Evolutionary conservation across 2,113 vertebrate genomes (phyloP).

Genomic region (Nesogale talazaci): DNA sequence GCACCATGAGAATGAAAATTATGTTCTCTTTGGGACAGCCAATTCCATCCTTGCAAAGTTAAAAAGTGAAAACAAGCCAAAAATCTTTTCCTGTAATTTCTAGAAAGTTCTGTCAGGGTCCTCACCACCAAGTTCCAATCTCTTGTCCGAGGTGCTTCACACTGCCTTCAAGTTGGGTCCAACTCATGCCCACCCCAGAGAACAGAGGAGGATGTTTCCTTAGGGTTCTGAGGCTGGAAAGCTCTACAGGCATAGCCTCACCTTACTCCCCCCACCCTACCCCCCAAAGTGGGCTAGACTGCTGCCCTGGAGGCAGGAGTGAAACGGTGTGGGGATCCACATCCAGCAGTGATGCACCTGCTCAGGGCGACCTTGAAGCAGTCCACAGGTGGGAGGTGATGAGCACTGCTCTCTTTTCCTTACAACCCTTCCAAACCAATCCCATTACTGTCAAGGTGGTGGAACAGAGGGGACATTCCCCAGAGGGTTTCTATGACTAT

Average conservation of each 20-base stretch:
- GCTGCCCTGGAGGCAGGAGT: neutral
- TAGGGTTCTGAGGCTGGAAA: too few relatives aligned
- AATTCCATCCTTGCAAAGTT: neutral
- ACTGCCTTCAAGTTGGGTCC: too few relatives aligned
- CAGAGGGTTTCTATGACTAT: too few relatives aligned
- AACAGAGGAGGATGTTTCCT: too few relatives aligned
- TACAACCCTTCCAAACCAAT: neutral
- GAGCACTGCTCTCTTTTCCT: neutral
- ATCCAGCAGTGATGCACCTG: neutral
- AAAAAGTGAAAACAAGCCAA: neutral
- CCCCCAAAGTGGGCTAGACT: too few relatives aligned
- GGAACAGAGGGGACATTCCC: too few relatives aligned
- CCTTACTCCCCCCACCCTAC: too few relatives aligned
- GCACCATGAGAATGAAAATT: neutral
- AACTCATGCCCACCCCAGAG: too few relatives aligned
- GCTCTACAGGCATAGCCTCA: too few relatives aligned
- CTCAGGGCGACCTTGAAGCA: neutral
- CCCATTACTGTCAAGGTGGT: neutral
- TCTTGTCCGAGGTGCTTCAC: neutral
- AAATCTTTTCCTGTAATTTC: neutral
- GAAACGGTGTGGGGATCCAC: neutral
- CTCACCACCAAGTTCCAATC: neutral
- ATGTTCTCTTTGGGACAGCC: neutral
- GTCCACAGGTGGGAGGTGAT: neutral
- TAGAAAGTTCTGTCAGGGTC: neutral